Evolutionary conservation across 2,797 vertebrate genomes (phyloP).

Genomic region (Diglossa cyanea): DNA sequence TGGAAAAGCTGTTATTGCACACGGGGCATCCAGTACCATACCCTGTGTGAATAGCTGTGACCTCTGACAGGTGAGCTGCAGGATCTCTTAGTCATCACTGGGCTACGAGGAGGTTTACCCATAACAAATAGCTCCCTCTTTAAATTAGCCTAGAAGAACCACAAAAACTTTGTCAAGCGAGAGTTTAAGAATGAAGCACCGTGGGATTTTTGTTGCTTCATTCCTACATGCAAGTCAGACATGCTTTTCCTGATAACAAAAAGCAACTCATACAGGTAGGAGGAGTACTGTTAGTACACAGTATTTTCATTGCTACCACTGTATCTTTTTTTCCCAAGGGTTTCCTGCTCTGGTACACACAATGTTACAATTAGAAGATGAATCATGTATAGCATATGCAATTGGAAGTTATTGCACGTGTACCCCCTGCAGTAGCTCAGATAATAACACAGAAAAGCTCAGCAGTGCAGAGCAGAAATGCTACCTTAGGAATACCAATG

Average conservation of each 20-base stretch:
- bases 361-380: background rate
- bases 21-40: conserved; percentile 80
- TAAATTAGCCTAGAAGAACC: conserved; percentile 88
- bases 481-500: background rate
- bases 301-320: background rate
- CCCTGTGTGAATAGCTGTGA: conserved; percentile 85
- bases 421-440: background rate
- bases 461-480: background rate
- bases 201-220: background rate
- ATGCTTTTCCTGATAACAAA: background rate
- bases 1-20: background rate
- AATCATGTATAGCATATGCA: background rate
- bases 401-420: background rate
- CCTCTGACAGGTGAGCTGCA: conserved; percentile 86
- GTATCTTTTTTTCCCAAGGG: background rate
- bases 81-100: conserved; percentile 88
- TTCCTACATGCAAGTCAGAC: background rate
- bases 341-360: background rate
- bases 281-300: background rate
- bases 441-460: background rate
- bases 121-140: conserved; percentile 86
- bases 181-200: background rate
- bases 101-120: conserved; percentile 96
- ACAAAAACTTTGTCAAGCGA: conserved; percentile 77
- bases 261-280: background rate